These are phyloP conservation scores for Drosophila fulvimacula DNA, from an alignment of 2,888 invertebrate genomes.

Conservation along the genomic window DNA sequence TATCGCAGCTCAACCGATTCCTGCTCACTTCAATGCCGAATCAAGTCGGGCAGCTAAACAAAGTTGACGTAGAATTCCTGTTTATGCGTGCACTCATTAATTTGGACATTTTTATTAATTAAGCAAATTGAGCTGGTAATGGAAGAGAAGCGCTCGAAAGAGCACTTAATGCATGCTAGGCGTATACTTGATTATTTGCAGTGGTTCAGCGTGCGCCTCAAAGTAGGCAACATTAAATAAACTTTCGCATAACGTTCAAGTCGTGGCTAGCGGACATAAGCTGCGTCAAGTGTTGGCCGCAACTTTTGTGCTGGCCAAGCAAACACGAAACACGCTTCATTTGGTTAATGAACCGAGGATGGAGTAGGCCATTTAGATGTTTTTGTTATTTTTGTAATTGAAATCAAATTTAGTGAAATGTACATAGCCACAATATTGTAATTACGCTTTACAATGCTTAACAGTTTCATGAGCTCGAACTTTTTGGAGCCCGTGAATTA, in stretches of 20 bases:
- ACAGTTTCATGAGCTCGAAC: conserved; percentile 53
- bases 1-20: neutral
- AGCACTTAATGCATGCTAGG: conserved; percentile 39
- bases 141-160: conserved; percentile 7
- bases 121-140: conserved; percentile 66
- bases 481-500: conserved; percentile 22
- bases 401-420: conserved; percentile 63
- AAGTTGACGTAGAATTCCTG: conserved; percentile 21
- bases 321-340: conserved; percentile 52
- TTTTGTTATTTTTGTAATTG: conserved; percentile 51
- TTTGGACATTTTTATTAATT: conserved; percentile 74
- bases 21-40: conserved; percentile 1
- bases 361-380: conserved; percentile 28
- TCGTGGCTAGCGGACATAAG: conserved; percentile 10
- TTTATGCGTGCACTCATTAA: conserved; percentile 40
- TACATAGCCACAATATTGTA: conserved; percentile 56
- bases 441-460: conserved; percentile 49
- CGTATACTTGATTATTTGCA: conserved; percentile 71
- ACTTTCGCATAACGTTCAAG: conserved; percentile 26
- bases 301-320: conserved; percentile 34
- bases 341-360: conserved; percentile 68
- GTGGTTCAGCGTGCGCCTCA: conserved; percentile 33
- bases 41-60: conserved; percentile 10
- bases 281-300: conserved; percentile 42
- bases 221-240: conserved; percentile 54